Conservation (phyloP, 2,797 vertebrate genomes). For the Mareca strepera region DNA sequence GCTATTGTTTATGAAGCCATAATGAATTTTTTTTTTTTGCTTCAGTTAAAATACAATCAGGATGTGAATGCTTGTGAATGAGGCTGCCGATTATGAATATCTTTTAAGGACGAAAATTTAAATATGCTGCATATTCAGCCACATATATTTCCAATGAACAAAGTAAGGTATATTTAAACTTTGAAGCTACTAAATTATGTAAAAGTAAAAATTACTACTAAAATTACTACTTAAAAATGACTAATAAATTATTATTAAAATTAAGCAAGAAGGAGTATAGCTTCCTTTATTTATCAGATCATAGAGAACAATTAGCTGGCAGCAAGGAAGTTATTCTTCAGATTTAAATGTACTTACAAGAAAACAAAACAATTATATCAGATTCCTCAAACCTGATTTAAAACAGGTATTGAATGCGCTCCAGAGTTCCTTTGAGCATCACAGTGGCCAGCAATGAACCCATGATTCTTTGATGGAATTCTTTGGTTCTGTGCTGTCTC, state of each 20-base stretch:
- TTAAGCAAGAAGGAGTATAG: not conserved
- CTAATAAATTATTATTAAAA: not conserved
- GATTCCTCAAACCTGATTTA: not conserved
- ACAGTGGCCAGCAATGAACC: not conserved
- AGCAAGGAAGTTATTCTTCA: not conserved
- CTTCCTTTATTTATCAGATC: not conserved
- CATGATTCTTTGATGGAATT: not conserved
- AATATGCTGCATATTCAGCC: not conserved
- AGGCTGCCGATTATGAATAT: not conserved
- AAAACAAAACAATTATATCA: not conserved
- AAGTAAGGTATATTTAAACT: not conserved
- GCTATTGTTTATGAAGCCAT: not conserved
- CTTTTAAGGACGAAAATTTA: not conserved
- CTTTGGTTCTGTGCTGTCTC: slow-evolving; percentile 23
- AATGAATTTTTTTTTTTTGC: too few relatives aligned
- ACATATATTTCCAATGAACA: not conserved
- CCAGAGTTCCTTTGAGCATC: not conserved
- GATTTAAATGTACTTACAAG: not conserved
- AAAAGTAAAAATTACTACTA: too few relatives aligned
- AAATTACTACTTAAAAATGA: too few relatives aligned
- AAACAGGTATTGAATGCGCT: not conserved
- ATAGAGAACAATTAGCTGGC: not conserved
- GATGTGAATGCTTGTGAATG: not conserved
- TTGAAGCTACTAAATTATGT: not conserved
- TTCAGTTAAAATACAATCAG: not conserved